A percentile compares a stretch with the other conserved stretches of the same genome.
phyloP scores from a whole-genome alignment of 2,888 invertebrate genomes.

The Hipparchia sbordonii region DNA sequence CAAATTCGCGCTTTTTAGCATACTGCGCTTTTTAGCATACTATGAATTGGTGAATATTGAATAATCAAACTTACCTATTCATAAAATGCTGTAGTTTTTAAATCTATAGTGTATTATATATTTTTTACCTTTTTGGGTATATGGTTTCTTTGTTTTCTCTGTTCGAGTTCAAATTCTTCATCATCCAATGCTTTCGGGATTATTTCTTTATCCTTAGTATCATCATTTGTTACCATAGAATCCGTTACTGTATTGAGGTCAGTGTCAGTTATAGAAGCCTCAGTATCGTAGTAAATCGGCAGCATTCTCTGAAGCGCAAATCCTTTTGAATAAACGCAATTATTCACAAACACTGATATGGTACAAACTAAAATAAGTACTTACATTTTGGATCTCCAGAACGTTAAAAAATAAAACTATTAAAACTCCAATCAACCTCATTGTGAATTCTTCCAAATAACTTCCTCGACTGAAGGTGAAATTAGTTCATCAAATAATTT shows the following conservation, averaged over 20 bases:
- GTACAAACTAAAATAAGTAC: conserved; percentile 15
- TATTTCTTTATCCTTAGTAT: conserved; percentile 48
- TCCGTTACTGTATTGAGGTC: conserved; percentile 36
- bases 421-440: conserved; percentile 53
- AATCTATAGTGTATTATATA: background rate
- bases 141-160: conserved; percentile 41
- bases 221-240: conserved; percentile 41
- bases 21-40: too few species aligned
- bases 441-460: conserved; percentile 48
- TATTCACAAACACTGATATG: background rate
- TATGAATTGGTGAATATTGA: too few species aligned
- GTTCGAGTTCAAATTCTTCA: conserved; percentile 44
- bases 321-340: conserved; percentile 10
- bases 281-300: conserved; percentile 49
- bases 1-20: too few species aligned
- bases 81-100: background rate
- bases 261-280: conserved; percentile 41
- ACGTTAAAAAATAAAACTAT: conserved; percentile 37
- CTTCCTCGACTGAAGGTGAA: conserved; percentile 47
- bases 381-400: conserved; percentile 31
- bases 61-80: background rate
- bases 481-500: conserved; percentile 40
- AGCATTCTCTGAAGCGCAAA: conserved; percentile 57
- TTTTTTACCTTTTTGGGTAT: conserved; percentile 50
- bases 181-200: conserved; percentile 48